Evolutionary conservation across 2,888 invertebrate genomes (phyloP), one percentile per base, ranked within the genome.

Genomic region (Incurvaria masculella): DNA sequence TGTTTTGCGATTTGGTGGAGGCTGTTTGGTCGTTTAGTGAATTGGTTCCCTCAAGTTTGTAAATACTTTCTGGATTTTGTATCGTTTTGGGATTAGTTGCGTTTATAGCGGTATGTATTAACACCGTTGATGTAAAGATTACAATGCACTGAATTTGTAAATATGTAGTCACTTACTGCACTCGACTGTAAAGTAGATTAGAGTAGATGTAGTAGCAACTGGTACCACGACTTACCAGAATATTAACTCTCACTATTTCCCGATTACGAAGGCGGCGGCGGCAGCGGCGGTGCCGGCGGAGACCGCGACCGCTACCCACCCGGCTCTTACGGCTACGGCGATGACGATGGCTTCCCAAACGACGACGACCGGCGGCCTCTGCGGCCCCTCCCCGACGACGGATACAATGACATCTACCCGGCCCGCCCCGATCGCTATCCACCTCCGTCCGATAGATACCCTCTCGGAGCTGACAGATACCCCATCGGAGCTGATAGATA

Each of bases 291-390:
- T 39, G 56, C 56, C 50, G 58, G 56, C 52, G 57, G 57, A 14
- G 47, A 49, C 33, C 45, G 45, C 18, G 69, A 69, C 55, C 59
- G 74, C 56, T 81, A 79, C 60, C 81, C 81, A 19, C 63, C 63
- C 16, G 73, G 72, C 57, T 70, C 66, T 51, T 75, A 76, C 57
- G 72, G 76, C 60, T 74, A 76, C 57, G 74, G 76, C 42, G 69
- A 73, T 54, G 72, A 76, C 52, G 81, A 81, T 57, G 74, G 82
- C 51, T 82, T 80, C 61, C 71, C 81, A 21, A 65, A 72, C 55
- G 56, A 53, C 40, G 76, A 76, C 56, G 79, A 79, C 59, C 72
- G 52, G 54, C 63, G 69, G 48, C 68, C 74, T 52, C 23, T 52
- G 48, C 33, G 33, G 3, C 33, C 33, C 33, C 14, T 33, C 11